Conservation (phyloP, 2,113 vertebrate genomes). For the Hyaena hyaena region DNA sequence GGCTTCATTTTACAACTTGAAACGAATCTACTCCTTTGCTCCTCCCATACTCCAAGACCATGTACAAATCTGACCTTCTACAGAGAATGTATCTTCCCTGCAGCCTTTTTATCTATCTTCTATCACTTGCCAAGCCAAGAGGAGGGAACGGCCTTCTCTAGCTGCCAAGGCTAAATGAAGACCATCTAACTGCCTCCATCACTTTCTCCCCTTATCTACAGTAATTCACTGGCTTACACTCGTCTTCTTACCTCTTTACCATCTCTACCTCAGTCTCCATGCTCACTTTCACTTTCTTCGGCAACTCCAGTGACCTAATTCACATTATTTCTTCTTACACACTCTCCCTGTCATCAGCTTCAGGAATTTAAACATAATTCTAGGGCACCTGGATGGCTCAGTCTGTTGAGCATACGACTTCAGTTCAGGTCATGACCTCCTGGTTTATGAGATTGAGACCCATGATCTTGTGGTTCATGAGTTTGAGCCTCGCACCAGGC, state of each 20-base stretch:
- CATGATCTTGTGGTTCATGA: no score
- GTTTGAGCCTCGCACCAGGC: no score
- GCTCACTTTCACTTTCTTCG: background rate
- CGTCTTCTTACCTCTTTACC: constrained; percentile 1
- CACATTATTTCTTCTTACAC: constrained; percentile 31
- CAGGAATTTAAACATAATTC: background rate
- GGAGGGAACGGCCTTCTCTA: background rate
- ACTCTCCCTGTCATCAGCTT: background rate
- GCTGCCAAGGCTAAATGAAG: background rate
- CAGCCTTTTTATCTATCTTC: background rate
- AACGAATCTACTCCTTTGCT: background rate
- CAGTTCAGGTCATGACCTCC: no score
- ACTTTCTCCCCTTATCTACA: background rate
- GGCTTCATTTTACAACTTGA: constrained; percentile 48
- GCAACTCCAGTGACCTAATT: background rate
- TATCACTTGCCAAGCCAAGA: constrained; percentile 30
- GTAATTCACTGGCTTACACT: background rate
- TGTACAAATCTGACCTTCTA: background rate
- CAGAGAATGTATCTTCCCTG: constrained; percentile 1
- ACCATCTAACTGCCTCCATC: background rate
- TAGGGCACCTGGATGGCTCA: background rate
- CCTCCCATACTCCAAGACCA: background rate
- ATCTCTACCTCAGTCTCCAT: background rate
- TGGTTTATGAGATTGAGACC: no score
- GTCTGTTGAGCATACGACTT: no score